A percentile compares a stretch with the other conserved stretches of the same genome.
Evolutionary conservation across 2,113 vertebrate genomes (phyloP).

Genomic region (Centrocercus urophasianus): DNA sequence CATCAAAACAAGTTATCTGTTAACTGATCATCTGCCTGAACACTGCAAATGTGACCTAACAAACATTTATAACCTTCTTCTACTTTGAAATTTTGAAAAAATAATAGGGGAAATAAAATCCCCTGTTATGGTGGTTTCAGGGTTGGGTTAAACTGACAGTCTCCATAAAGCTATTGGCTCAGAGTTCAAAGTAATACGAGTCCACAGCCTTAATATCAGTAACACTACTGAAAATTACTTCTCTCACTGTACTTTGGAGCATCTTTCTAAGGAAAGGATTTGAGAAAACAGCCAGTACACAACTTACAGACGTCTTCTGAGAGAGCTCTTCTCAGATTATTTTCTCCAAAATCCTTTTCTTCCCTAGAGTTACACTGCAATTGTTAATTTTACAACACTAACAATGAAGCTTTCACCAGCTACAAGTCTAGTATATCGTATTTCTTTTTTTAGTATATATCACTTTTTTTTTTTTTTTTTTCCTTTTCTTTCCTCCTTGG

Average conservation of each 20-base stretch:
- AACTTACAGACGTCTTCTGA: not conserved
- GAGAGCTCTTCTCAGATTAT: not conserved
- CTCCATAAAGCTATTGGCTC: not conserved
- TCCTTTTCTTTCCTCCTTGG: not conserved
- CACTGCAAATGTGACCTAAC: not conserved
- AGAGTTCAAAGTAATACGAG: not conserved
- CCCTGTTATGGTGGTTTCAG: not conserved
- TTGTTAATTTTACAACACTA: not conserved
- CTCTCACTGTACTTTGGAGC: not conserved
- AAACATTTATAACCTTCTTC: not conserved
- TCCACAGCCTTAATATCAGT: not conserved
- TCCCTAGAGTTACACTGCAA: not conserved
- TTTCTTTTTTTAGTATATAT: not conserved
- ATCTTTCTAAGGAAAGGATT: not conserved
- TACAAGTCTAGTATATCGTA: not conserved
- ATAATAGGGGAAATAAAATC: rapidly evolving
- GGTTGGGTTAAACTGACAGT: not conserved
- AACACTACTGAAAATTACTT: not conserved
- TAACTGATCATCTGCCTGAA: not conserved
- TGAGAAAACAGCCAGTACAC: not conserved
- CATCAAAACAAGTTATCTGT: not conserved
- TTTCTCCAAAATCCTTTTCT: not conserved
- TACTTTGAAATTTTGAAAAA: not conserved
- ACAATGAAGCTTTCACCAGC: not conserved
- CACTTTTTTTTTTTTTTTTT: not conserved